Conservation (phyloP, 2,888 invertebrate genomes). For the Prosopocoilus inquinatus region DNA sequence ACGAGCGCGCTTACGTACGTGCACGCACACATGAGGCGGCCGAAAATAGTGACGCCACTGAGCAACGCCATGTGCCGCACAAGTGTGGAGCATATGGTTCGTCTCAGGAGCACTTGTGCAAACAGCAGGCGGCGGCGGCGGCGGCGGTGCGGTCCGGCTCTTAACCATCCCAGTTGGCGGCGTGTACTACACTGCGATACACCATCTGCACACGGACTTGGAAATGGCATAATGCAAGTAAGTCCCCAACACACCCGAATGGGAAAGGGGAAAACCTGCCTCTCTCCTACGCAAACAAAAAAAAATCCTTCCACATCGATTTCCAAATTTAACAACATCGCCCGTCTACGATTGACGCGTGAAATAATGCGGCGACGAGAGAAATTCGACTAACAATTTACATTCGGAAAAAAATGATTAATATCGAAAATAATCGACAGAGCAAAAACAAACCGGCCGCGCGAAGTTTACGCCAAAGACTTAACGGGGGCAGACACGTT, state of each 20-base stretch:
- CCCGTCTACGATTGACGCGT: too few relatives aligned
- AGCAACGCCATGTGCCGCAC: constrained; percentile 30
- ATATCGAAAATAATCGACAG: too few relatives aligned
- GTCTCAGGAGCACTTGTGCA: constrained; percentile 36
- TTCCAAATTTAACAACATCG: too few relatives aligned
- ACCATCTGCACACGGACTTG: constrained; percentile 10
- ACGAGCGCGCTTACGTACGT: neutral
- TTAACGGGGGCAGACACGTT: too few relatives aligned
- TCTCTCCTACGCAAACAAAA: too few relatives aligned
- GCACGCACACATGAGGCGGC: neutral
- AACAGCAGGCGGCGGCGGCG: constrained; percentile 33
- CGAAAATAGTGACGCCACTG: constrained; percentile 25
- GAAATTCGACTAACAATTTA: too few relatives aligned
- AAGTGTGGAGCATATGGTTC: constrained; percentile 34
- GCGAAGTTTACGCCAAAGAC: too few relatives aligned
- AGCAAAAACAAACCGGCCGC: too few relatives aligned
- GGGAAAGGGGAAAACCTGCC: neutral
- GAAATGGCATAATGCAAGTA: neutral
- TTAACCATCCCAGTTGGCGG: constrained; percentile 31
- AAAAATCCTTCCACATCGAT: too few relatives aligned
- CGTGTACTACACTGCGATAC: constrained; percentile 9
- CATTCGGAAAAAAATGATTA: too few relatives aligned
- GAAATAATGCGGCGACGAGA: too few relatives aligned
- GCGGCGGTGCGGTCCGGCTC: constrained; percentile 19
- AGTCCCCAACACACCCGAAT: neutral